Conservation (phyloP, 1,140 invertebrate species). For the Ips typographus region DNA sequence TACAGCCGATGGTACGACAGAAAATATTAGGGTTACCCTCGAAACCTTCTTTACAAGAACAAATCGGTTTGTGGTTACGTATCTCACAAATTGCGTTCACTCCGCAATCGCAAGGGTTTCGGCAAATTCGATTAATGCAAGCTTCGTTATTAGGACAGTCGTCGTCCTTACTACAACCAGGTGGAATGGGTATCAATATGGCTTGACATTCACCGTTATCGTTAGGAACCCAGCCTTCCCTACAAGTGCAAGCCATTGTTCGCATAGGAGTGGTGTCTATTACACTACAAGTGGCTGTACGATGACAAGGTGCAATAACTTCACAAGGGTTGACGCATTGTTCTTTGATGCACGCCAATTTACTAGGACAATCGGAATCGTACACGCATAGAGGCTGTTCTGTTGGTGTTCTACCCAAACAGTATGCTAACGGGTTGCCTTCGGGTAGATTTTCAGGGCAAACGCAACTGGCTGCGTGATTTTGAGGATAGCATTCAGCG, state of each 20-base stretch:
- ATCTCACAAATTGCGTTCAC: conserved; percentile 80
- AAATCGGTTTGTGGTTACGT: conserved; percentile 80
- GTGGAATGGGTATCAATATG: conserved; percentile 65
- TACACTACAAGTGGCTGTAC: conserved; percentile 72
- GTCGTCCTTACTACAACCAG: conserved; percentile 73
- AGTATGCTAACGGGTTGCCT: conserved; percentile 79
- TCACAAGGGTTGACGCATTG: conserved; percentile 77
- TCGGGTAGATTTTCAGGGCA: conserved; percentile 73
- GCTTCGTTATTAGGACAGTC: conserved; percentile 78
- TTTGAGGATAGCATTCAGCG: conserved; percentile 74
- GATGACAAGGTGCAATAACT: conserved; percentile 70
- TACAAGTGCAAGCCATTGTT: conserved; percentile 83
- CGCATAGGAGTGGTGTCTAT: conserved; percentile 78
- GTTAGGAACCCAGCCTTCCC: conserved; percentile 78
- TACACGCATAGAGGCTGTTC: conserved; percentile 72
- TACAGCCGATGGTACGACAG: conserved; percentile 77
- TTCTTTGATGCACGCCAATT: conserved; percentile 76
- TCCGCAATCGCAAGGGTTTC: conserved; percentile 86
- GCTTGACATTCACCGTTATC: conserved; percentile 73
- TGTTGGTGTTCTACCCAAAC: conserved; percentile 58
- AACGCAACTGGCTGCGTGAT: conserved; percentile 72
- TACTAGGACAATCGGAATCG: conserved; percentile 78
- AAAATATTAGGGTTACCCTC: conserved; percentile 82
- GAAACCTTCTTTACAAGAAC: conserved; percentile 77
- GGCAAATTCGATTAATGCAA: conserved; percentile 82